Percentiles rank a stretch among this genome's conserved stretches.
Evolutionary conservation across 2,888 invertebrate genomes (phyloP).

Genomic region (Nomada fucata): DNA sequence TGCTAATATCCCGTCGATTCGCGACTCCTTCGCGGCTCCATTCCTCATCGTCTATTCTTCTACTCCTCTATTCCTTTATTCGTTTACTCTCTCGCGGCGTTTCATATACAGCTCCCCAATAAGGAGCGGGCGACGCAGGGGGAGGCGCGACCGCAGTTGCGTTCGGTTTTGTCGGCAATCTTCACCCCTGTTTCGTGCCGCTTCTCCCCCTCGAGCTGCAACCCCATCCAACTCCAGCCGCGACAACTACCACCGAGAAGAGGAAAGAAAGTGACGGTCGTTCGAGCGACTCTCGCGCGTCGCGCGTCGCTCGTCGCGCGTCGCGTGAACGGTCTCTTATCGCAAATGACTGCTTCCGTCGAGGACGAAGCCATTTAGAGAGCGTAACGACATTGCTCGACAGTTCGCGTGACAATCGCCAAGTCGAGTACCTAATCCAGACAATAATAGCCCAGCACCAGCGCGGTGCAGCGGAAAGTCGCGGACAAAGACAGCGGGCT

Average conservation of each 20-base stretch:
- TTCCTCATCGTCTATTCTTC: neutral
- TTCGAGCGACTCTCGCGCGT: constrained; percentile 11
- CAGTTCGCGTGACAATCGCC: constrained; percentile 66
- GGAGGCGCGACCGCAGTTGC: neutral
- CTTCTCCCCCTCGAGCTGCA: constrained; percentile 16
- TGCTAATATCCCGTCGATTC: too few relatives aligned
- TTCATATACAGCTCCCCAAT: neutral
- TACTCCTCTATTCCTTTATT: constrained; percentile 5
- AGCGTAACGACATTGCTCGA: constrained; percentile 75
- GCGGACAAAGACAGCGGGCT: constrained; percentile 32
- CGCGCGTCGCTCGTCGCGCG: constrained; percentile 35
- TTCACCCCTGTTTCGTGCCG: constrained; percentile 32
- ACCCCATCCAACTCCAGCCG: neutral
- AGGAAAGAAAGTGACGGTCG: constrained; percentile 24
- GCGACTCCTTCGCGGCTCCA: too few relatives aligned
- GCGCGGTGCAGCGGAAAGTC: constrained; percentile 1
- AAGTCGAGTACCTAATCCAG: constrained; percentile 74
- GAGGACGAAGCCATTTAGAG: constrained; percentile 81
- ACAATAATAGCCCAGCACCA: constrained; percentile 62
- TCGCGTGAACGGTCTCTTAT: constrained; percentile 79
- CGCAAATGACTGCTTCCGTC: constrained; percentile 83
- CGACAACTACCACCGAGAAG: neutral
- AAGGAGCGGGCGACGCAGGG: neutral
- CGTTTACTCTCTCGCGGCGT: neutral
- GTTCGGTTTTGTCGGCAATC: constrained; percentile 26